phyloP scores from a whole-genome alignment of 53 echinoderm and acorn worm species.

The Antedon mediterranea region DNA sequence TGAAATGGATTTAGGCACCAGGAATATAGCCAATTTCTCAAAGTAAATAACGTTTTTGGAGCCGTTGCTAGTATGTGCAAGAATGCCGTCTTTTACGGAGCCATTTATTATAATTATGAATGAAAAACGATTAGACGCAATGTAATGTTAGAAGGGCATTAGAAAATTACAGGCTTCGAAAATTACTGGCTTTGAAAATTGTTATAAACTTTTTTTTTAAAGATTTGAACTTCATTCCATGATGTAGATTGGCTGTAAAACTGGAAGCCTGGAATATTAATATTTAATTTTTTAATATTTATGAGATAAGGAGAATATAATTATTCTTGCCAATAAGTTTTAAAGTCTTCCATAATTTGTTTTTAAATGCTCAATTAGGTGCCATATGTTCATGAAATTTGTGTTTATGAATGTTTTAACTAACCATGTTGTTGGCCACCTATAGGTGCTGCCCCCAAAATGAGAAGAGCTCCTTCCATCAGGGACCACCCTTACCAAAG shows the following conservation, averaged over 20 bases:
- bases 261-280: no score
- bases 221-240: no score
- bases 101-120: neutral
- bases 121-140: neutral
- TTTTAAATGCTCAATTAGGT: neutral
- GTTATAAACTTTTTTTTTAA: no score
- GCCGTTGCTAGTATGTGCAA: neutral
- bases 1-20: neutral
- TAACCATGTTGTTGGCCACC: conserved; percentile 2
- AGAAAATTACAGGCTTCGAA: neutral
- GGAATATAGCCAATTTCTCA: neutral
- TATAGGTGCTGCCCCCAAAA: conserved; percentile 88
- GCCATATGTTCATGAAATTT: neutral
- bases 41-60: neutral
- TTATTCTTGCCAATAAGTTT: no score
- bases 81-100: neutral
- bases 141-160: neutral
- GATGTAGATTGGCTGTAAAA: no score
- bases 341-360: no score
- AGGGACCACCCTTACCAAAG: conserved; percentile 99
- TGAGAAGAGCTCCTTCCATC: conserved; percentile 47
- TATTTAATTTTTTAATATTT: no score
- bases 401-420: neutral
- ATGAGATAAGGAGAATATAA: no score
- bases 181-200: neutral